Conservation (phyloP, 2,113 vertebrate species). For the Oreotrochilus melanogaster region DNA sequence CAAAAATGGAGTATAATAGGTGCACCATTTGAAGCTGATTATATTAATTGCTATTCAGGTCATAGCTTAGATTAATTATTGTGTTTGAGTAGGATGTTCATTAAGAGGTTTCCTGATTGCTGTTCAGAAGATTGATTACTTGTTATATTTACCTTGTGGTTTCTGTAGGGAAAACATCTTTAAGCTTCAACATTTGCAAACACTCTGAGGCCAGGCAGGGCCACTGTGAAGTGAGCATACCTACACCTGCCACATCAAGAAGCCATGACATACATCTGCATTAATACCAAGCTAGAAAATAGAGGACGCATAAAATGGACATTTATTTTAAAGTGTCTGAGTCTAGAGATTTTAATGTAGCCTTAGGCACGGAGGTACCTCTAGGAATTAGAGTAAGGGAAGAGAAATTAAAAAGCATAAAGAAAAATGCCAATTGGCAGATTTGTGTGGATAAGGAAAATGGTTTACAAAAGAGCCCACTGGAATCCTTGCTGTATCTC, state of each 20-base stretch:
- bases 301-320: neutral
- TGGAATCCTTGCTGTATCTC: neutral
- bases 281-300: neutral
- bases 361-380: neutral
- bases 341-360: neutral
- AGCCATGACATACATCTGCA: fast-evolving
- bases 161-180: constrained; percentile 75
- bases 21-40: constrained; percentile 51
- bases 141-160: constrained; percentile 74
- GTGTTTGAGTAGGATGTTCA: constrained; percentile 74
- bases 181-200: constrained; percentile 65
- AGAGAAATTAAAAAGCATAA: neutral
- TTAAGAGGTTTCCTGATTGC: constrained; percentile 79
- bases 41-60: constrained; percentile 77
- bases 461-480: neutral
- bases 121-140: constrained; percentile 76
- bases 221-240: neutral
- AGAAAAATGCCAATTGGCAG: neutral
- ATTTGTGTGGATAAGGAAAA: neutral
- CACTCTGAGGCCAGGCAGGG: constrained; percentile 28
- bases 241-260: neutral
- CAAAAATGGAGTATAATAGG: constrained; percentile 50
- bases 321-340: constrained; percentile 28
- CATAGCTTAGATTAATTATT: constrained; percentile 79
- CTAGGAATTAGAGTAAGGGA: neutral